Evolutionary conservation across 2,113 vertebrate species (phyloP).

Genomic region (Saguinus midas): DNA sequence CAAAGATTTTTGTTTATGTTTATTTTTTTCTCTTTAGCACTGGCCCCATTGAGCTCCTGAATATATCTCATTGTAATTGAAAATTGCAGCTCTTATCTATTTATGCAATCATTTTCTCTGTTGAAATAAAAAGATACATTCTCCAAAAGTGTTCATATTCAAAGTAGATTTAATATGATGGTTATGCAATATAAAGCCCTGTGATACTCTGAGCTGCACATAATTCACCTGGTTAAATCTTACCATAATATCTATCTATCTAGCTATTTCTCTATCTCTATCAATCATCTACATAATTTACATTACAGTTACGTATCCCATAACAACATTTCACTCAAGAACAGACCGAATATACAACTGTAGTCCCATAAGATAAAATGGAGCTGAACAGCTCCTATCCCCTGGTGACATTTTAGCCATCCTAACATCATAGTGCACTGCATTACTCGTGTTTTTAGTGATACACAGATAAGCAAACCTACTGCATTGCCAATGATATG

Average conservation of each 20-base stretch:
- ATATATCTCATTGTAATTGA: conserved; percentile 47
- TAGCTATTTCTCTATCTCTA: neutral
- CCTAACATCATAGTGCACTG: neutral
- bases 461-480: neutral
- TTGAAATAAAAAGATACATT: neutral
- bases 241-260: no score
- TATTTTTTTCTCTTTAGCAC: neutral
- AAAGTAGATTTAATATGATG: neutral
- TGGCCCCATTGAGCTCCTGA: conserved; percentile 46
- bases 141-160: neutral
- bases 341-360: neutral
- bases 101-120: conserved; percentile 36
- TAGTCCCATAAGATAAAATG: neutral
- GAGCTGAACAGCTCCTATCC: neutral
- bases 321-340: neutral
- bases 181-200: neutral
- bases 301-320: neutral
- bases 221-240: neutral
- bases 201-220: neutral
- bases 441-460: neutral
- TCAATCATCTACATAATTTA: neutral
- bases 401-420: neutral
- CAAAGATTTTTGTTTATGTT: conserved; percentile 12
- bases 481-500: neutral
- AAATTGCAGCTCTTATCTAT: conserved; percentile 46